These are phyloP conservation scores for Watsonalla cultraria DNA, from an alignment of 2,888 invertebrate species.

Conservation along the genomic window DNA sequence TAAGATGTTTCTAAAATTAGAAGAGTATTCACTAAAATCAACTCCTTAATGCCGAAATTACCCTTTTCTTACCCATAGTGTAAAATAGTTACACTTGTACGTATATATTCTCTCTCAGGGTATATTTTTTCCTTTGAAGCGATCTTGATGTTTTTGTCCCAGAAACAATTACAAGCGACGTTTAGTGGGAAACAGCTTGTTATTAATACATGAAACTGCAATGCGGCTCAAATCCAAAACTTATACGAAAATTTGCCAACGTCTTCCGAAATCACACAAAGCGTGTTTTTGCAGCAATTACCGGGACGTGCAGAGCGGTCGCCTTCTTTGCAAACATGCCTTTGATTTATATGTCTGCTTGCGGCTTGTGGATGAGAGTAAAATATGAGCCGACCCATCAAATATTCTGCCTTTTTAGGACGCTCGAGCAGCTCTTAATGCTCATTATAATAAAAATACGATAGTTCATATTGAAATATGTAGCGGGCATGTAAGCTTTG, in stretches of 20 bases:
- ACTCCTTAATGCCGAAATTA: too few relatives aligned
- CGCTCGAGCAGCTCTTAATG: conserved; percentile 56
- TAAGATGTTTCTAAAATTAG: too few relatives aligned
- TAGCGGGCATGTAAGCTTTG: conserved; percentile 37
- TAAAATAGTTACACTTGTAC: too few relatives aligned
- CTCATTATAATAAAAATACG: conserved; percentile 75
- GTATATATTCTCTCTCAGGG: too few relatives aligned
- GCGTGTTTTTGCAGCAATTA: conserved; percentile 75
- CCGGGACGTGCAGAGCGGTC: conserved; percentile 63
- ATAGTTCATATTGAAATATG: conserved; percentile 66
- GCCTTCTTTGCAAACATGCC: conserved; percentile 62
- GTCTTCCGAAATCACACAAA: conserved; percentile 67
- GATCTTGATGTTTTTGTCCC: too few relatives aligned
- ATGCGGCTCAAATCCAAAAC: conserved; percentile 20
- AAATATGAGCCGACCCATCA: conserved; percentile 72
- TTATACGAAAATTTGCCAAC: conserved; percentile 73
- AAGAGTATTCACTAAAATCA: too few relatives aligned
- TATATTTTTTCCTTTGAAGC: too few relatives aligned
- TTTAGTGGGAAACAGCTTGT: background rate
- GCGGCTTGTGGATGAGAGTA: conserved; percentile 55
- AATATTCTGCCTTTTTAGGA: conserved; percentile 70
- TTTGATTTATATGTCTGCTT: conserved; percentile 74
- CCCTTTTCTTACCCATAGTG: too few relatives aligned
- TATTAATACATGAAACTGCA: background rate
- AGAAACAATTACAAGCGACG: too few relatives aligned